These are phyloP conservation scores for Sterrhoptilus dennistouni DNA, from an alignment of 2,113 vertebrate species.

Conservation along the genomic window DNA sequence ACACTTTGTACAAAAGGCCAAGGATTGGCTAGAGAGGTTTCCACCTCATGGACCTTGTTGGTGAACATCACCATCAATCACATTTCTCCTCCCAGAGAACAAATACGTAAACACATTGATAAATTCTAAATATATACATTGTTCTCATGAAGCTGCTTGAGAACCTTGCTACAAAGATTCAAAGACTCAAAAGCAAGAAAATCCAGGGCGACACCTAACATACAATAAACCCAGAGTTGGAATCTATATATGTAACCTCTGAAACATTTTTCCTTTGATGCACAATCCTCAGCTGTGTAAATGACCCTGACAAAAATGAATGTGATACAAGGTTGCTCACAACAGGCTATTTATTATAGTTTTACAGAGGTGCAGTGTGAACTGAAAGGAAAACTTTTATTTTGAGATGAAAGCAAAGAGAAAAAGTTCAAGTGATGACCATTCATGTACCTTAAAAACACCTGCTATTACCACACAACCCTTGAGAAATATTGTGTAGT, in stretches of 20 bases:
- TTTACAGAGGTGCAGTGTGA: background rate
- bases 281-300: background rate
- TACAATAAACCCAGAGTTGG: background rate
- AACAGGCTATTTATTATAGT: background rate
- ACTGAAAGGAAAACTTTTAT: background rate
- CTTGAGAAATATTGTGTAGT: background rate
- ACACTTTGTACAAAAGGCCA: too few species aligned
- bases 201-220: background rate
- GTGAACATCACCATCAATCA: too few species aligned
- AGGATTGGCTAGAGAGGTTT: too few species aligned
- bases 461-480: background rate
- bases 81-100: too few species aligned
- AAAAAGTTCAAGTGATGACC: background rate
- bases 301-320: background rate
- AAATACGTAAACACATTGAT: too few species aligned
- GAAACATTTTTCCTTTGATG: background rate
- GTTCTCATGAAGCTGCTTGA: too few species aligned
- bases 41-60: too few species aligned
- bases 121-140: too few species aligned
- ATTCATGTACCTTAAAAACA: background rate
- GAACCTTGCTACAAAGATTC: too few species aligned
- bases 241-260: background rate
- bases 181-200: too few species aligned
- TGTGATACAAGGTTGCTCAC: background rate
- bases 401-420: background rate